phyloP scores from a whole-genome alignment of 2,113 vertebrate species.

The Condylura cristata region DNA sequence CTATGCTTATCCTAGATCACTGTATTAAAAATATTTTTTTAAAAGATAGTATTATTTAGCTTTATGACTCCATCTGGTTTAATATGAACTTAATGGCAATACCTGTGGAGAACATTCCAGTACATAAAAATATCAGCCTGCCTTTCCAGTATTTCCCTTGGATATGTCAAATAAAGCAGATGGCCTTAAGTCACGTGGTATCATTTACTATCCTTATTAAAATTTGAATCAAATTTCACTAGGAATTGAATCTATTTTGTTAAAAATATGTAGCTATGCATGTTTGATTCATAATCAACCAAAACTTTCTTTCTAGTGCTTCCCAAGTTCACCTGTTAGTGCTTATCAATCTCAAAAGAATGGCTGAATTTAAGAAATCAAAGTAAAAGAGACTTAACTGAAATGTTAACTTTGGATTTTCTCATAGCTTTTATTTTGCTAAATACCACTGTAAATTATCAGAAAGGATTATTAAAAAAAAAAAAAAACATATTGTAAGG shows the following conservation, averaged over 20 bases:
- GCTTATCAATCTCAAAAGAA: not conserved
- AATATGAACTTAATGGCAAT: slow-evolving; percentile 48
- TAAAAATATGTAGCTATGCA: not conserved
- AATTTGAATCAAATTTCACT: slow-evolving; percentile 7
- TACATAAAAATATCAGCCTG: slow-evolving; percentile 1
- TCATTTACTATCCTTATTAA: slow-evolving; percentile 42
- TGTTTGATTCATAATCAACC: not conserved
- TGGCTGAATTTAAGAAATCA: not conserved
- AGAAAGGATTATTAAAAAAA: not conserved
- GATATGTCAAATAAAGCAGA: slow-evolving; percentile 47
- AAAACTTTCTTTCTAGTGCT: not conserved
- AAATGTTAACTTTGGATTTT: slow-evolving; percentile 1
- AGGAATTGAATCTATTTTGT: not conserved
- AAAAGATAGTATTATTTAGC: not conserved
- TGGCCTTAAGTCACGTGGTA: slow-evolving; percentile 28
- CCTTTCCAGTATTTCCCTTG: slow-evolving; percentile 3
- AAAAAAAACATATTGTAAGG: not conserved
- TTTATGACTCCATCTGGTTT: slow-evolving; percentile 56
- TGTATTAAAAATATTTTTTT: not conserved
- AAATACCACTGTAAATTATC: not conserved
- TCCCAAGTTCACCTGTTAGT: not conserved
- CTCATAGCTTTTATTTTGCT: not conserved
- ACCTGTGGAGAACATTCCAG: slow-evolving; percentile 55
- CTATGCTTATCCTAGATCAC: not conserved
- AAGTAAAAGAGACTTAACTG: not conserved